A percentile compares a stretch with the other conserved stretches of the same genome.
Evolutionary conservation across 37 sponge, comb jelly and placozoan species (phyloP).

Genomic region (Halichondria panicea): DNA sequence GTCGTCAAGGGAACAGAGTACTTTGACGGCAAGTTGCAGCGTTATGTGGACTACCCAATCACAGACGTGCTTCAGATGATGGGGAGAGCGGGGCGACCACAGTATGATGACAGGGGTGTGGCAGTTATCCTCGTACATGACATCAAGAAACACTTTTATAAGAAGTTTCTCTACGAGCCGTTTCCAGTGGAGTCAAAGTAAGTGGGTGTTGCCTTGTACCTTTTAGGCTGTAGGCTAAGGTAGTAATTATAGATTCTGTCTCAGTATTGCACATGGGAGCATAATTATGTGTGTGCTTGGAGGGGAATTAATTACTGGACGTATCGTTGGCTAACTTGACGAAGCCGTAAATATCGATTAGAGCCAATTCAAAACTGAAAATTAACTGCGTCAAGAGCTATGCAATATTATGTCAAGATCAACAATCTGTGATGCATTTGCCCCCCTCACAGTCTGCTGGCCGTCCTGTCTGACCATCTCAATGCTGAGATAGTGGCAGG

Average conservation of each 20-base stretch:
- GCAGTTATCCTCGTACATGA: constrained; percentile 96
- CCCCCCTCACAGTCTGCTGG: constrained; percentile 65
- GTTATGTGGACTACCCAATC: constrained; percentile 98
- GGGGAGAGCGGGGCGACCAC: constrained; percentile 99
- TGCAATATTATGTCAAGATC: too few species aligned
- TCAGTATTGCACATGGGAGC: background rate
- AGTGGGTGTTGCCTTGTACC: constrained; percentile 9
- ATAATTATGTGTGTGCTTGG: background rate
- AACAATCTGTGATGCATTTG: background rate
- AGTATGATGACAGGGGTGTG: constrained; percentile 95
- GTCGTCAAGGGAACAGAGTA: constrained; percentile 99
- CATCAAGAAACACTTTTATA: constrained; percentile 97
- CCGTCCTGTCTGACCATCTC: constrained; percentile 91
- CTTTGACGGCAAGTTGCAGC: constrained; percentile 94
- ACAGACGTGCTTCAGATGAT: constrained; percentile 99
- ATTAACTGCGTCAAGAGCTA: background rate
- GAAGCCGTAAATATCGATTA: background rate
- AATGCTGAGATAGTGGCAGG: constrained; percentile 99
- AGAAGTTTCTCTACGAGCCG: constrained; percentile 98
- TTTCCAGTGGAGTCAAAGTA: constrained; percentile 98
- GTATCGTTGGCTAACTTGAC: too few species aligned
- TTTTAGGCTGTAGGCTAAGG: too few species aligned
- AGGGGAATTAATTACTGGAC: background rate
- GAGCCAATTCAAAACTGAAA: background rate
- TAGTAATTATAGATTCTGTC: background rate